Conservation (phyloP, 1,140 invertebrate species). For the Papilio aristodemus region DNA sequence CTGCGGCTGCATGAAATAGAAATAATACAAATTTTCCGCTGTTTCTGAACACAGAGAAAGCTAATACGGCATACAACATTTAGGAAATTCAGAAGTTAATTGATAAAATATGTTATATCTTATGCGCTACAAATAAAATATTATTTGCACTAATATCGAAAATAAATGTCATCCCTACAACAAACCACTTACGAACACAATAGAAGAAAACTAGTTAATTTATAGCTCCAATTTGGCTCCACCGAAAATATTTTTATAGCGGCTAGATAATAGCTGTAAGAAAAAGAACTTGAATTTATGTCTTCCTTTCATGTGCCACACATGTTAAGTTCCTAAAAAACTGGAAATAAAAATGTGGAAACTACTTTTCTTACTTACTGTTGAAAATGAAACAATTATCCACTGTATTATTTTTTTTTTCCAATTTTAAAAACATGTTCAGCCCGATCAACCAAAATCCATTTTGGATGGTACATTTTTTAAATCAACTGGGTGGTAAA, state of each 20-base stretch:
- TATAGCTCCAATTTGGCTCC: conserved; percentile 12
- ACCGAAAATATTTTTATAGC: conserved; percentile 20
- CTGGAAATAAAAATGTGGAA: background rate
- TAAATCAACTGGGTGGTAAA: too few relatives aligned
- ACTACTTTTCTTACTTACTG: background rate
- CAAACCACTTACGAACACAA: conserved; percentile 20
- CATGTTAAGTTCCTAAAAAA: background rate
- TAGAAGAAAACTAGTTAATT: conserved; percentile 22
- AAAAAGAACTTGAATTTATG: conserved; percentile 19
- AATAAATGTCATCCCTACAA: conserved; percentile 12
- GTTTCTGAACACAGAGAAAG: conserved; percentile 1
- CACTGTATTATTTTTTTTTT: background rate
- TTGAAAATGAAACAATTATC: background rate
- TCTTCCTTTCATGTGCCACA: conserved; percentile 8
- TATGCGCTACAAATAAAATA: background rate
- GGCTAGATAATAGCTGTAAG: conserved; percentile 14
- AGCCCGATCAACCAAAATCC: too few relatives aligned
- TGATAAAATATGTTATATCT: too few relatives aligned
- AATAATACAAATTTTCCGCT: background rate
- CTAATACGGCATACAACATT: background rate
- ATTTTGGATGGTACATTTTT: too few relatives aligned
- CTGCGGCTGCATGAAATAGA: conserved; percentile 3
- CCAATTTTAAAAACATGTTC: background rate
- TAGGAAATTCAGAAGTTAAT: background rate
- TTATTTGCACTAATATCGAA: background rate